phyloP scores from a whole-genome alignment of 2,797 vertebrate genomes.

The Acanthopagrus latus region DNA sequence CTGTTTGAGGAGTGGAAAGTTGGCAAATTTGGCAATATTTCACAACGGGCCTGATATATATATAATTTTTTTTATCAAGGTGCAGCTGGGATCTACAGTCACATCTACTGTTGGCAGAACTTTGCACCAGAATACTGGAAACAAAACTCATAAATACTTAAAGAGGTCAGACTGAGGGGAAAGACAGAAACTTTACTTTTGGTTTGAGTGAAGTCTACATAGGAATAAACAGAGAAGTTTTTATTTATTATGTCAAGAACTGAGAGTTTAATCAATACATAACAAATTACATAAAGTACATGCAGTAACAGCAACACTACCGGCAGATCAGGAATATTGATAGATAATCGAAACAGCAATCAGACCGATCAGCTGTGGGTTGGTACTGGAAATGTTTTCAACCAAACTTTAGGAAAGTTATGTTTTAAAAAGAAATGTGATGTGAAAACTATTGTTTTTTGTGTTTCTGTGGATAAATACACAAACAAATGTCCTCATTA shows the following conservation, averaged over 20 bases:
- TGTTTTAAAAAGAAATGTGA: not conserved
- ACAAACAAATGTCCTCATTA: not conserved
- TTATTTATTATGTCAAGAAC: not conserved
- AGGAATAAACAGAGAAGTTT: not conserved
- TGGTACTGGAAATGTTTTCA: not conserved
- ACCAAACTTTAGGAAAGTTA: not conserved
- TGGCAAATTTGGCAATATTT: not conserved
- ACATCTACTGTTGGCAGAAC: not conserved
- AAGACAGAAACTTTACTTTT: not conserved
- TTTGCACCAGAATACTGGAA: too few species aligned
- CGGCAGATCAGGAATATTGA: not conserved
- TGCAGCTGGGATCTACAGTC: not conserved
- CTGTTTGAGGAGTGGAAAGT: too few species aligned
- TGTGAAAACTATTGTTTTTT: not conserved
- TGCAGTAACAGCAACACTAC: not conserved
- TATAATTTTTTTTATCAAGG: too few species aligned
- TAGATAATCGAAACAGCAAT: not conserved
- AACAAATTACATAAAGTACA: not conserved
- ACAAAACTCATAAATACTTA: too few species aligned
- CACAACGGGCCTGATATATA: not conserved
- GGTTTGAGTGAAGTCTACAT: not conserved
- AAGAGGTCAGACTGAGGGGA: too few species aligned
- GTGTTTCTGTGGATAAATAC: not conserved
- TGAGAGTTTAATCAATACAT: not conserved
- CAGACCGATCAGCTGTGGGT: not conserved